Base-by-base conservation (phyloP, 2,113 vertebrate genomes). In the Catagonus wagneri region DNA sequence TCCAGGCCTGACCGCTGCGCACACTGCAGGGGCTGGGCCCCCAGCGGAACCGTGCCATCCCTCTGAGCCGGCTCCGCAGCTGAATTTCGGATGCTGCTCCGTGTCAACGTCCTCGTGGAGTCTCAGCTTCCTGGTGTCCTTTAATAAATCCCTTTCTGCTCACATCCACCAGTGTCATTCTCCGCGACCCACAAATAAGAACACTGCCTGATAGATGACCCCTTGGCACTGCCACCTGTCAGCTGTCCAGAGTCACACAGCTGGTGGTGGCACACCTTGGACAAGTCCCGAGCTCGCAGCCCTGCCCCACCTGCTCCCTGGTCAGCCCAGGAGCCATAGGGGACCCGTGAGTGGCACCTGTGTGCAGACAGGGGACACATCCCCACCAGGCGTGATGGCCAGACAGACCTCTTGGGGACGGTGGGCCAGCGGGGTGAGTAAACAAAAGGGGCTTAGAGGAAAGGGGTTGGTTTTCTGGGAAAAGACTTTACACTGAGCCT, bases 291-390 rank as follows among this genome's bases (percentile, higher is more conserved):
- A 3, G 25, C 61, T 74, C 11, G 12, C 54, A 1, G 25, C 25
- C 19, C 58, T 4, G 0, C n/a, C 10, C 12, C 13, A 6, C n/a
- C n/a, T 27, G 58, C 65, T 19, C 50, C 29, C 0, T 60, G 19
- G 17, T 54, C 68, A 68, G 69, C 50, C 74, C 50, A 32, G 60
- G 32, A 74, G 80, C 17, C 15, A 2, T 25, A 2, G 39, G 27
- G 88, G 66, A 94, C 27, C 36, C 0, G 0, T 14, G 29, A 32
- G 4, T 3, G 12, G 32, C 20, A 3, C 1, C 0, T 10, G 32
- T 56, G 19, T 25, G 2, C 2, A 11, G 34, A 52, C 23, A 29
- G 60, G 79, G 32, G 39, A 11, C 22, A 17, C 3, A 0, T 4
- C n/a, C 8, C 50, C 13, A 14, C 52, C 20, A 15, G 52, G 63